Conservation (phyloP, 2,888 invertebrate species). For the Drosophila histrio region DNA sequence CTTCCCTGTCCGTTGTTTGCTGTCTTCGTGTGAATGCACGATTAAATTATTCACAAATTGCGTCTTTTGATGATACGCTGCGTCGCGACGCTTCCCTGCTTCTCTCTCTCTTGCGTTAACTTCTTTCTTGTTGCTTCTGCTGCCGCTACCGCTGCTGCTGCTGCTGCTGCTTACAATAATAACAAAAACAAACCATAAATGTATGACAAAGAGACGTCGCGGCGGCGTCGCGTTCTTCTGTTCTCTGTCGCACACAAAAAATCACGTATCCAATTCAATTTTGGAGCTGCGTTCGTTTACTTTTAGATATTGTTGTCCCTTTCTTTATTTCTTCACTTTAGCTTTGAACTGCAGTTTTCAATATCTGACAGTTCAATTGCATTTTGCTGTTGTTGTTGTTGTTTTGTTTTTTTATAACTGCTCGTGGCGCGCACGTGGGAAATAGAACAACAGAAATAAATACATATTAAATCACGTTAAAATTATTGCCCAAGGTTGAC, state of each 20-base stretch:
- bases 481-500: constrained; percentile 48
- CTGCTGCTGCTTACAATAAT: constrained; percentile 24
- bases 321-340: constrained; percentile 1
- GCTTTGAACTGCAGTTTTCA: constrained; percentile 26
- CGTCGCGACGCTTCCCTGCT: constrained; percentile 18
- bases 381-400: neutral
- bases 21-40: constrained; percentile 69
- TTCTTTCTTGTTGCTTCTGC: constrained; percentile 2
- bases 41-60: constrained; percentile 78
- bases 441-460: constrained; percentile 70
- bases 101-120: constrained; percentile 1
- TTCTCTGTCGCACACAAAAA: neutral
- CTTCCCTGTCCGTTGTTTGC: constrained; percentile 6
- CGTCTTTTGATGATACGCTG: constrained; percentile 57
- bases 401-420: constrained; percentile 14
- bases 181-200: constrained; percentile 51
- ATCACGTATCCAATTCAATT: constrained; percentile 16
- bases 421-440: constrained; percentile 49
- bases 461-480: constrained; percentile 22
- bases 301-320: constrained; percentile 12
- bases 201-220: constrained; percentile 28
- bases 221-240: neutral
- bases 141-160: constrained; percentile 21
- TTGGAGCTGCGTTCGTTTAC: constrained; percentile 3
- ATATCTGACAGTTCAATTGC: constrained; percentile 8